A percentile compares a stretch with the other conserved stretches of the same genome.
Evolutionary conservation across 2,888 invertebrate species (phyloP).

Genomic region (Autographa gamma): DNA sequence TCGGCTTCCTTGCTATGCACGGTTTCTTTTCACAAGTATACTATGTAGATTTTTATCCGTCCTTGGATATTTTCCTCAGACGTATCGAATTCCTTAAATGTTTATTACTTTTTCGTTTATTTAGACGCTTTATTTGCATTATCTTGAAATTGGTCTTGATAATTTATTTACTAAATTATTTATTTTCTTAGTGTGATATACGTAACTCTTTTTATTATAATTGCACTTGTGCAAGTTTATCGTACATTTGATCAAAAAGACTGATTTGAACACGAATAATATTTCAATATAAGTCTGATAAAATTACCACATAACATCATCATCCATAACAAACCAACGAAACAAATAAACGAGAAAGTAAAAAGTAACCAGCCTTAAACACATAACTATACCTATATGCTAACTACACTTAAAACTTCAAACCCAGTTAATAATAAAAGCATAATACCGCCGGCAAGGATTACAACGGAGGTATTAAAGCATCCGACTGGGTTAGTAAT

Average conservation of each 20-base stretch:
- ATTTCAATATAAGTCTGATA: no score
- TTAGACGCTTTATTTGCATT: background rate
- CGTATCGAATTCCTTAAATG: slow-evolving; percentile 2
- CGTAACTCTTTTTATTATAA: background rate
- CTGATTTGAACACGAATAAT: no score
- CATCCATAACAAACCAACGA: no score
- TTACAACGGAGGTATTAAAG: slow-evolving; percentile 2
- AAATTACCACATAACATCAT: no score
- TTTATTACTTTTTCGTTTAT: slow-evolving; percentile 12
- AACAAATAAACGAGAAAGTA: no score
- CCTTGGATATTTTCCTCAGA: slow-evolving; percentile 16
- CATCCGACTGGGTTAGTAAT: slow-evolving; percentile 17
- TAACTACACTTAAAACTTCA: background rate
- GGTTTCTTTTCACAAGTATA: slow-evolving; percentile 24
- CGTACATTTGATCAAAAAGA: no score
- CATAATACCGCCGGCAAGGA: background rate
- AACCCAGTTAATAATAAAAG: slow-evolving; percentile 7
- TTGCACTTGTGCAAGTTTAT: no score
- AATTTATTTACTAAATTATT: background rate
- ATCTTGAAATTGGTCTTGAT: background rate
- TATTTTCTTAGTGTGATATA: background rate
- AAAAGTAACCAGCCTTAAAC: no score
- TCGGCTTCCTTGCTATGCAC: slow-evolving; percentile 50
- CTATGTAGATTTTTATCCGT: slow-evolving; percentile 18
- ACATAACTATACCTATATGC: background rate